Base-by-base conservation (phyloP, 1,140 invertebrate species). In the Drosophila persimilis region DNA sequence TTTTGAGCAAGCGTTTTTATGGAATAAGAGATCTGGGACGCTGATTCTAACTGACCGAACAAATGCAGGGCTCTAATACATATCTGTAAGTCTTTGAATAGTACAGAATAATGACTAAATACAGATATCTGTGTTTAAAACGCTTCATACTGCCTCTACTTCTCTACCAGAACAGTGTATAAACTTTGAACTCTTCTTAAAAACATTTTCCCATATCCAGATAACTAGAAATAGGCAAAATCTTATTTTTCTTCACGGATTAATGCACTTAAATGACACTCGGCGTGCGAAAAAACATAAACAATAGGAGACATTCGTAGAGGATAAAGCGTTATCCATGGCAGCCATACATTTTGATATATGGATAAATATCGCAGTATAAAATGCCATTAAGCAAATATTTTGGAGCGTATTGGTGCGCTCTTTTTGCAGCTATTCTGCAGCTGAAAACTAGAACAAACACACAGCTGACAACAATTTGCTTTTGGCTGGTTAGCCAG, bases 381-480 rank as follows among this genome's bases (percentile, higher is more conserved):
- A 46, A 77, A 73, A 73, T 53, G 35, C 43, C 71, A 63, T 60
- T 77, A 57, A 54, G n/a, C 43, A 74, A 64, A 77, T 70, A 74
- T 74, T 77, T 74, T 47, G 47, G 29, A 0, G 31, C 1, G 8
- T 13, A 39, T 50, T 59, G 62, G 50, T 15, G 47, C 17, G 20
- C 29, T 39, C 3, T 24, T 44, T 26, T 39, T 39, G 35, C 4
- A 4, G 9, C 3, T 4, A 13, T 39, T 13, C 24, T 4, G 35
- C 35, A 39, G 29, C 13, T 41, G n/a, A 50, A 63, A 57, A 51
- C 58, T 48, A 48, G n/a, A 15, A 41, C 22, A 56, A 22, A 53
- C 29, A 56, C 57, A 43, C 26, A 48, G 15, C 17, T 46, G 45
- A 35, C 24, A 59, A 55, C 20, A 13, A 39, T 50, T 54, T 51